Evolutionary conservation across 2,888 invertebrate species (phyloP), one percentile per base, ranked within the genome.

Genomic region (Abrostola triplasia): DNA sequence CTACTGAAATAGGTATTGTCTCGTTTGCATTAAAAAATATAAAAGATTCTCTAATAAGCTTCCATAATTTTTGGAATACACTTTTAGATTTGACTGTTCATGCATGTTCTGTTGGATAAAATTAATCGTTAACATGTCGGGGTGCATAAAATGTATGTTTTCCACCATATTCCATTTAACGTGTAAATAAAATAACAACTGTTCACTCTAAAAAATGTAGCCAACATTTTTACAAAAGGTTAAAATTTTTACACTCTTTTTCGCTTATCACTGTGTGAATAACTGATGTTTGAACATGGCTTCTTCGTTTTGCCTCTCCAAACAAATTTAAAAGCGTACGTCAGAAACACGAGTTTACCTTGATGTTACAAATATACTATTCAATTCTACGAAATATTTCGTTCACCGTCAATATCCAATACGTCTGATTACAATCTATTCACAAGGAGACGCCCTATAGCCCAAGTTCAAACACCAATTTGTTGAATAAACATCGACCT

Each of bases 401-500:
- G 71, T 80, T 76, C 80, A 74, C 68, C 67, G 72, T 70, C 62
- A 55, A 80, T 80, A 80, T 64, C 79, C 76, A 76, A 77, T 72
- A 79, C 76, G 75, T 85, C 84, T 87, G 85, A 87, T 88, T 86
- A 86, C 81, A 73, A 72, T 74, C 81, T 73, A 84, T 87, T 85
- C 80, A 76, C 78, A 82, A 81, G 80, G 73, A 82, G 77, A 69
- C 63, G 48, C 72, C 73, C 68, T 73, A 79, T 81, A 77, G 78
- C 79, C 75, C 77, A 73, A 83, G 84, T 82, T 84, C 84, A 88
- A 90, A 91, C 84, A 90, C 84, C 90, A 92, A 92, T 93, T 91
- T 89, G 83, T 85, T 89, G 84, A 88, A 90, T 88, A 92, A 93
- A 92, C 91, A 93, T 87, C 79, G 82, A 83, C 82, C 91, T 79